Conservation (phyloP, 2,113 vertebrate genomes). For the Eulemur rufifrons region DNA sequence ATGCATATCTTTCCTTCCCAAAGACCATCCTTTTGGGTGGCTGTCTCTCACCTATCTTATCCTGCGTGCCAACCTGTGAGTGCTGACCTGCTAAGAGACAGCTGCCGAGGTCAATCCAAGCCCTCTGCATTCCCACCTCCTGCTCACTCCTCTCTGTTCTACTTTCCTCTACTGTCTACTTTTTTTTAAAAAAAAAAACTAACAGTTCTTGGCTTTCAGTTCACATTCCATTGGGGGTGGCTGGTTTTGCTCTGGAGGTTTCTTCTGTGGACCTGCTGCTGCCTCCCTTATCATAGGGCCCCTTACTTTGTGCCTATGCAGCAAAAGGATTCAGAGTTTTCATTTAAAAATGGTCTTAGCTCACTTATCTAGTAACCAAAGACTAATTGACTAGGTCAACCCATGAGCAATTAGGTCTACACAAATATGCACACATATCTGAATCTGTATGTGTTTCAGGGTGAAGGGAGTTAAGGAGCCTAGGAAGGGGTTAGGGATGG, state of each 20-base stretch:
- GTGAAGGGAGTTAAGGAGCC: background rate
- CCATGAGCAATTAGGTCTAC: background rate
- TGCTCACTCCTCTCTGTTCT: background rate
- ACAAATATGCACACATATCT: background rate
- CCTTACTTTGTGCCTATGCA: background rate
- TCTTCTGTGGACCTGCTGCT: background rate
- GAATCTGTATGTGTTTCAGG: background rate
- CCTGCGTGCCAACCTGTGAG: background rate
- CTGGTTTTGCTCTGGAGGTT: background rate
- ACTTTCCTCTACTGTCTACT: background rate
- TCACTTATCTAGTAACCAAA: background rate
- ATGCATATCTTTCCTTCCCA: slow-evolving; percentile 35
- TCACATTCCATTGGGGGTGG: slow-evolving; percentile 26
- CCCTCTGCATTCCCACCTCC: background rate
- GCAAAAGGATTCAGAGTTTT: slow-evolving; percentile 24
- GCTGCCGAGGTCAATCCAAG: background rate
- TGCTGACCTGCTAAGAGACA: background rate
- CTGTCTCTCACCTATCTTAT: background rate
- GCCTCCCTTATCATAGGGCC: background rate
- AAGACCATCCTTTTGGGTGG: slow-evolving; percentile 5
- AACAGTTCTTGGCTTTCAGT: slow-evolving; percentile 51
- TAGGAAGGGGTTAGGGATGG: background rate
- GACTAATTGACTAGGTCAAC: background rate
- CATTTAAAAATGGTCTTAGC: background rate
- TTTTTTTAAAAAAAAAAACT: background rate